Evolutionary conservation across 2,797 vertebrate genomes (phyloP), one percentile per base, ranked within the genome.

Genomic region (Cirrhinus molitorella): DNA sequence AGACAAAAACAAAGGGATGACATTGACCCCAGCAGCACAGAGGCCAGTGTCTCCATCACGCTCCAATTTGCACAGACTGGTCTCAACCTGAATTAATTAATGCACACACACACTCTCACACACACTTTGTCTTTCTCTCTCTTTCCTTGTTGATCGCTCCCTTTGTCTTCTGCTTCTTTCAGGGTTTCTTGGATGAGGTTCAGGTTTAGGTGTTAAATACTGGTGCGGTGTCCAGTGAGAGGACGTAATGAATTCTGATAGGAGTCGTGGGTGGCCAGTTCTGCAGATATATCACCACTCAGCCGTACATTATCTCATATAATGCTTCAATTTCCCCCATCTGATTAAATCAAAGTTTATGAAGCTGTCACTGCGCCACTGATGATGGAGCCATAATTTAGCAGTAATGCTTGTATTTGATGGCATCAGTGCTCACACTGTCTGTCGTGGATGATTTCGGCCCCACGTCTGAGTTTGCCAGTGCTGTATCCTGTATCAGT

Each of bases 261-360:
- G 92, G 89, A 86, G 85, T 86, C 86, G 78, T 75, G 34, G 84
- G 86, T 84, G 85, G 88, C 90, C 93, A 87, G 89, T 80, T 37
- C 89, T 88, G 85, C 82, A 91, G 81, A 92, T 92, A 91, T 90
- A 93, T 93, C 92, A 93, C 89, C 79, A 53, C 87, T 34, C 86
- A 88, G 89, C 89, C 91, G 89, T 91, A 91, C 91, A 91, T 94
- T 92, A 92, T 92, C 92, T 89, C 91, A 88, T 92, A 91, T 93
- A 92, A 93, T 89, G 89, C 89, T 91, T 92, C 91, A 91, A 88
- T 94, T 93, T 93, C 88, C 91, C 86, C 88, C 88, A 85, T 92
- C 91, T 89, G 91, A 93, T 93, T 93, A 94, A 93, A 95, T 94
- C 92, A 93, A 91, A 92, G 92, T 94, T 94, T 93, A 94, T 94